Evolutionary conservation across 2,888 invertebrate genomes (phyloP).

Genomic region (Dione vanillae): DNA sequence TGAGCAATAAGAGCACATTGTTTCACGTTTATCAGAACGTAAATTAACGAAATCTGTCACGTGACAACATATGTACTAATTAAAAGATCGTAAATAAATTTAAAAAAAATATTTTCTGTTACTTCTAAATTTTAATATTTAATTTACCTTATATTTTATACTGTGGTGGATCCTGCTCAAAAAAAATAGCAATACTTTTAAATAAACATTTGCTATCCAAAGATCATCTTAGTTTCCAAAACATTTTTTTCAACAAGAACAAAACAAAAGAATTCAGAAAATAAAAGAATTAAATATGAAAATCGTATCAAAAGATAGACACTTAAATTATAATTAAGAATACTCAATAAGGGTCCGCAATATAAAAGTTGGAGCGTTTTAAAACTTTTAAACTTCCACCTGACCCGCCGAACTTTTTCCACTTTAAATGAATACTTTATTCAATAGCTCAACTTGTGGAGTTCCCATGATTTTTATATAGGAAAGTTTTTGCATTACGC

Average conservation of each 20-base stretch:
- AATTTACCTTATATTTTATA: background rate
- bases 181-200: slow-evolving; percentile 11
- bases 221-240: background rate
- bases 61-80: too few species aligned
- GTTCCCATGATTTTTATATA: slow-evolving; percentile 81
- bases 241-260: background rate
- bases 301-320: slow-evolving; percentile 4
- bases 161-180: background rate
- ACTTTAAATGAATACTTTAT: slow-evolving; percentile 80
- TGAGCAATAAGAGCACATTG: too few species aligned
- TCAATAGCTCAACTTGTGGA: slow-evolving; percentile 65
- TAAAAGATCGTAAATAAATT: too few species aligned
- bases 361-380: slow-evolving; percentile 46
- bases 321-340: slow-evolving; percentile 32
- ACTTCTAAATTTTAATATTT: too few species aligned
- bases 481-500: slow-evolving; percentile 75
- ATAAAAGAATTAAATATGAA: slow-evolving; percentile 3
- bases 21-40: too few species aligned
- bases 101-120: too few species aligned
- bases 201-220: slow-evolving; percentile 5
- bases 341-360: slow-evolving; percentile 28
- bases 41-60: too few species aligned
- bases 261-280: background rate
- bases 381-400: slow-evolving; percentile 58
- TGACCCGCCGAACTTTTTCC: slow-evolving; percentile 60